phyloP scores from a whole-genome alignment of 1,140 invertebrate species.

The Listronotus bonariensis region DNA sequence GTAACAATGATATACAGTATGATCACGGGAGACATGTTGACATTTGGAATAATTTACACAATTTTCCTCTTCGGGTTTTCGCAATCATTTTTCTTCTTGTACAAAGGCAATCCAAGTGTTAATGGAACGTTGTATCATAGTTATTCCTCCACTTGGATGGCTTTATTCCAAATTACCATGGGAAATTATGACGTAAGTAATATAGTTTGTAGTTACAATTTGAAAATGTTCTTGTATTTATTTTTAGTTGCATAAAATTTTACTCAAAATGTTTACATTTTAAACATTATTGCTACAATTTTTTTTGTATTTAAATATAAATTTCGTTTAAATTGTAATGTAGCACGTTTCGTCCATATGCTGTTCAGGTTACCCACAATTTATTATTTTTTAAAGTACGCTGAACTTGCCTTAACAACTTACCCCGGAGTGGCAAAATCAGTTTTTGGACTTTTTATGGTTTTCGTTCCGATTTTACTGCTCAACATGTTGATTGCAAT shows the following conservation, averaged over 20 bases:
- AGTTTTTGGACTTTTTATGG: slow-evolving; percentile 96
- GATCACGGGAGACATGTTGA: slow-evolving; percentile 97
- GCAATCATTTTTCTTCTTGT: slow-evolving; percentile 95
- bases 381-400: slow-evolving; percentile 72
- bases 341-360: too few relatives aligned
- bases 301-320: too few relatives aligned
- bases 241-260: too few relatives aligned
- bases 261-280: too few relatives aligned
- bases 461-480: slow-evolving; percentile 93
- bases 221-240: too few relatives aligned
- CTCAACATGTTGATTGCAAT: slow-evolving; percentile 99
- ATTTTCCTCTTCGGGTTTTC: slow-evolving; percentile 94
- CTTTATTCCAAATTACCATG: slow-evolving; percentile 95
- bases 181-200: slow-evolving; percentile 94
- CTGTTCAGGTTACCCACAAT: too few relatives aligned
- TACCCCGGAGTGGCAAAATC: slow-evolving; percentile 91
- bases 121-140: slow-evolving; percentile 78
- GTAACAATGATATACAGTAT: slow-evolving; percentile 99
- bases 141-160: slow-evolving; percentile 95
- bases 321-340: too few relatives aligned
- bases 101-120: slow-evolving; percentile 86
- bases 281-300: too few relatives aligned
- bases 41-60: slow-evolving; percentile 94
- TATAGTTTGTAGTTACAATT: too few relatives aligned
- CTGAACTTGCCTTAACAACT: slow-evolving; percentile 83